These are phyloP conservation scores for Thunnus albacares DNA, from an alignment of 2,797 vertebrate species.

Conservation along the genomic window DNA sequence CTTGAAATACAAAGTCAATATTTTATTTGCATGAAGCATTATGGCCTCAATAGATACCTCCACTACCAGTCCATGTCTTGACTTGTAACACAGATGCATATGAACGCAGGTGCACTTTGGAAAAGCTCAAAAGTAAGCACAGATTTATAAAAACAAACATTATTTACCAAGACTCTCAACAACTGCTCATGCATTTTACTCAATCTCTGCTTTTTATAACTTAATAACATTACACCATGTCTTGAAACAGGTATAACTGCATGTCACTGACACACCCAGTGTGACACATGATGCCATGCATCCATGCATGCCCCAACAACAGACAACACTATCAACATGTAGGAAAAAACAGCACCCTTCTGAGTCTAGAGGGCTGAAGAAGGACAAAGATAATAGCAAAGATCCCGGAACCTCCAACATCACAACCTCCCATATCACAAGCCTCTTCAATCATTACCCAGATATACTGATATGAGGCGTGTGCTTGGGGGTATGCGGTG, in stretches of 20 bases:
- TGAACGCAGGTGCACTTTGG: neutral
- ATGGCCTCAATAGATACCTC: neutral
- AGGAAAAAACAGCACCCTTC: neutral
- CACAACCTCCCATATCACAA: conserved; percentile 1
- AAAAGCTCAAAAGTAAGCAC: neutral
- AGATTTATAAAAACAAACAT: conserved; percentile 2
- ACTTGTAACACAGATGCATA: neutral
- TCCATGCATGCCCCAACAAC: neutral
- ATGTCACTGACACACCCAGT: neutral
- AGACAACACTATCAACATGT: neutral
- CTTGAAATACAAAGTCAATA: neutral
- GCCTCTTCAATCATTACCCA: conserved; percentile 10
- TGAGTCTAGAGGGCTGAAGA: neutral
- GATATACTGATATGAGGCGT: conserved; percentile 12
- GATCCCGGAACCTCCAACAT: conserved; percentile 2
- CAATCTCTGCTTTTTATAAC: neutral
- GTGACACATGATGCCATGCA: neutral
- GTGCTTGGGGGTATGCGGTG: conserved; percentile 11
- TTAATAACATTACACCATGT: neutral
- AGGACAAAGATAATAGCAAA: conserved; percentile 25
- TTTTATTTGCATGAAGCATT: neutral
- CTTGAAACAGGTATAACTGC: neutral
- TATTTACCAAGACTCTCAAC: neutral
- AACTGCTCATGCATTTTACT: neutral
- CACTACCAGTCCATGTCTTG: neutral